Conservation (phyloP, 2,888 invertebrate species). For the Cephus pulcher region DNA sequence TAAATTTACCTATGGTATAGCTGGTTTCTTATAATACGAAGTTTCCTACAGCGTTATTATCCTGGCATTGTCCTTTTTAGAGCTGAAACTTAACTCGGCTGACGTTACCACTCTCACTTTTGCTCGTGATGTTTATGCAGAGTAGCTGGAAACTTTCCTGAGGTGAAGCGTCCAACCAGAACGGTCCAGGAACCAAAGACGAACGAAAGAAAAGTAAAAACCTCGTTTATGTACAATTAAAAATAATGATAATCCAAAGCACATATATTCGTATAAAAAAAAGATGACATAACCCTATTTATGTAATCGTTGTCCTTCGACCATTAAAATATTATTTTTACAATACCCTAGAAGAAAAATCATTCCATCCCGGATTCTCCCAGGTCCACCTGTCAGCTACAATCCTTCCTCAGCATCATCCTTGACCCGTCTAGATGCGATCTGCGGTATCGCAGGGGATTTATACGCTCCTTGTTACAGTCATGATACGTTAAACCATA, state of each 20-base stretch:
- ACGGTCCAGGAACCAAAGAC: background rate
- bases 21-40: background rate
- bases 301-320: background rate
- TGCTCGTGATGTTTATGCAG: slow-evolving; percentile 63
- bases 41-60: background rate
- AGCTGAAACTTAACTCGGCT: background rate
- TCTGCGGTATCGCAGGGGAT: background rate
- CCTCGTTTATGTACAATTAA: background rate
- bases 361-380: background rate
- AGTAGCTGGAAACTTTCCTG: slow-evolving; percentile 61
- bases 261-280: background rate
- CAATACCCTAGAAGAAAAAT: slow-evolving; percentile 4
- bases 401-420: background rate
- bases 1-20: background rate
- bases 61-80: background rate
- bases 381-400: background rate
- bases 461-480: background rate
- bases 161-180: slow-evolving; percentile 34
- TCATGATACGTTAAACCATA: background rate
- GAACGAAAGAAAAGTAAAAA: background rate
- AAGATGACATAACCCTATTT: background rate
- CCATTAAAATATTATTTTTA: background rate
- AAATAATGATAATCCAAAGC: background rate
- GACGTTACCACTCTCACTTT: slow-evolving; percentile 59
- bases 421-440: background rate